phyloP scores from a whole-genome alignment of 2,113 vertebrate genomes.

The Planiliza haematocheilus region DNA sequence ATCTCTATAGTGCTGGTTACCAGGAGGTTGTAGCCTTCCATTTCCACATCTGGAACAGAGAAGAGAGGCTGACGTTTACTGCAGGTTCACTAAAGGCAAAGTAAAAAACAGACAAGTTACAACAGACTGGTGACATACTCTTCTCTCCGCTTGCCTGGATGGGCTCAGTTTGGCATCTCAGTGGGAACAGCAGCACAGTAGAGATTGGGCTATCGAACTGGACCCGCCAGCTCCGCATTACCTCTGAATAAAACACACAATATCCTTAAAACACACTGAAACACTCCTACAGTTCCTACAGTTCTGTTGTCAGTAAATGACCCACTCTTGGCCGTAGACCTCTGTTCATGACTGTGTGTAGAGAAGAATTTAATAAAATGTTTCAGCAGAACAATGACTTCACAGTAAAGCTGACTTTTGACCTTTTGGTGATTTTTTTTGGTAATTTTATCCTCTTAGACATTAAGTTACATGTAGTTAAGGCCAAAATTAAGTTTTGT shows the following conservation, averaged over 20 bases:
- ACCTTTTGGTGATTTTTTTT: too few species aligned
- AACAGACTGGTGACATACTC: constrained; percentile 40
- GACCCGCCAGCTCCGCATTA: constrained; percentile 89
- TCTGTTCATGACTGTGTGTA: too few species aligned
- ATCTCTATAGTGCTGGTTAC: constrained; percentile 90
- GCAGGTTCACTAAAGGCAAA: background rate
- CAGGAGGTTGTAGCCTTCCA: constrained; percentile 84
- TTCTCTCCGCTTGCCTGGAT: constrained; percentile 13
- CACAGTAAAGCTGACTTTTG: too few species aligned
- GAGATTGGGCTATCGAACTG: constrained; percentile 92
- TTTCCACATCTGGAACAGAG: constrained; percentile 31
- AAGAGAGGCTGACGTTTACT: background rate
- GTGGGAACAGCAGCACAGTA: constrained; percentile 87
- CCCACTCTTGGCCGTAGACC: too few species aligned
- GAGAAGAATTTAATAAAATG: too few species aligned
- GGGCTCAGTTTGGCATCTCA: constrained; percentile 50
- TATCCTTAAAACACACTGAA: background rate
- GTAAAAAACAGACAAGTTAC: background rate
- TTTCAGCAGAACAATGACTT: too few species aligned
- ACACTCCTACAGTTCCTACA: too few species aligned
- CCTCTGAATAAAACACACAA: constrained; percentile 70
- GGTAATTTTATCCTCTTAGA: too few species aligned
- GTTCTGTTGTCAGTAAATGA: too few species aligned
- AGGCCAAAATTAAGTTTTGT: too few species aligned
- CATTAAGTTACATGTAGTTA: too few species aligned